Evolutionary conservation across 2,888 invertebrate species (phyloP).

Genomic region (Branchipolynoe longqiensis): DNA sequence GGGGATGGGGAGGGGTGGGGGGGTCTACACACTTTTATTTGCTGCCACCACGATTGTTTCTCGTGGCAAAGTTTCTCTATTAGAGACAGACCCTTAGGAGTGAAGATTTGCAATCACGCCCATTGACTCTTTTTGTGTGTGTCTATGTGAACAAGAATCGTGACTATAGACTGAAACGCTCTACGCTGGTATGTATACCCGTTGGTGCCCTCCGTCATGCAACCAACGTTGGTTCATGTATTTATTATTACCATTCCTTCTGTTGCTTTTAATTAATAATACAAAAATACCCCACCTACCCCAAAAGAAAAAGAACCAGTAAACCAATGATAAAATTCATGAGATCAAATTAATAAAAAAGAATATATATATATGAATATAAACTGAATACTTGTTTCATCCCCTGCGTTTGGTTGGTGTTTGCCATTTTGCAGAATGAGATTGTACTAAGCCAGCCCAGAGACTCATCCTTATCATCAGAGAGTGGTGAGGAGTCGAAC

Average conservation of each 20-base stretch:
- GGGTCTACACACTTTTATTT: too few relatives aligned
- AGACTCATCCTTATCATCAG: too few relatives aligned
- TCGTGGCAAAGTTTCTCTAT: too few relatives aligned
- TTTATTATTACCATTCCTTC: neutral
- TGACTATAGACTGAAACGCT: slow-evolving; percentile 39
- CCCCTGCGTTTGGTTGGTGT: slow-evolving; percentile 46
- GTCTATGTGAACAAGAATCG: slow-evolving; percentile 39
- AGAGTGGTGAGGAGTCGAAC: slow-evolving; percentile 23
- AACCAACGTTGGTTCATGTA: slow-evolving; percentile 3
- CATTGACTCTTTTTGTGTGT: too few relatives aligned
- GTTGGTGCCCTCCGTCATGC: too few relatives aligned
- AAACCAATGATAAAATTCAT: neutral
- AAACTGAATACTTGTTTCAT: slow-evolving; percentile 21
- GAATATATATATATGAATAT: too few relatives aligned
- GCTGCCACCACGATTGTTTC: too few relatives aligned
- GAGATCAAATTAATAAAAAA: neutral
- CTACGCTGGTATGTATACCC: slow-evolving; percentile 40
- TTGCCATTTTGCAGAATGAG: too few relatives aligned
- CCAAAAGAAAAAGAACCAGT: neutral
- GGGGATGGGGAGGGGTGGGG: too few relatives aligned
- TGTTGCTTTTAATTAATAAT: neutral
- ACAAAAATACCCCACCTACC: neutral
- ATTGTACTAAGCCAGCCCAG: slow-evolving; percentile 42
- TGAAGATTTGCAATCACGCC: too few relatives aligned
- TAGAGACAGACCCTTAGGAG: too few relatives aligned